Base-by-base conservation (phyloP, 2,113 vertebrate species). In the Cyprinodon variegatus region DNA sequence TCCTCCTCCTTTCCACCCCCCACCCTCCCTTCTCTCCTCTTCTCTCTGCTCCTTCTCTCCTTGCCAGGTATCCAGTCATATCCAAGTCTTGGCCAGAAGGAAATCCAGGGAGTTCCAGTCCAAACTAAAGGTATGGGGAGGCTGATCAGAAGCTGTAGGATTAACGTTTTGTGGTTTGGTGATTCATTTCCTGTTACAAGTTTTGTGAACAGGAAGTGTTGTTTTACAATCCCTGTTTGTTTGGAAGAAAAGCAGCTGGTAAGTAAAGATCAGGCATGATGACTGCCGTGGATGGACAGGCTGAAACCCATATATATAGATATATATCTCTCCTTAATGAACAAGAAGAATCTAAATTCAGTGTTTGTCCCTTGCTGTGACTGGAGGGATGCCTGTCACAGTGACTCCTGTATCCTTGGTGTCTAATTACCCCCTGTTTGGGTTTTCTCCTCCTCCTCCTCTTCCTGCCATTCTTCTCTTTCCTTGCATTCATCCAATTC, bases 101-200 rank as follows among this genome's bases (percentile, higher is more conserved):
- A 99, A 99, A 96, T 98, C 97, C 95, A 95, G 98, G 93, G 98
- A 99, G 94, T 97, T 99, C 95, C 98, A 99, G 94, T 96, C 97
- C 93, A 99, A 98, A 93, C 95, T 99, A 94, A 99, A 99, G 97
- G 98, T 99, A 95, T 95, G 95, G 92, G 4, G 39, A 4, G 0
- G 46, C 39, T 4, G 0, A 22, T 17, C 46, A 50, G 15, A 40
- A 40, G 39, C 66, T 17, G 40, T 15, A 15, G n/a, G n/a, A 0
- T 62, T 69, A 40, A 41, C 38, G 29, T 46, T 22, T 36, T 50
- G 12, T 12, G 4, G 36, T 10, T 17, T 40, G 45, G 5, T 50
- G 5, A 11, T 10, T 41, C 17, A 1, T 53, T 65, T 61, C 36
- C 2, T n/a, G 10, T 68, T 17, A 64, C 59, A 50, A 70, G 68